phyloP scores from a whole-genome alignment of 2,113 vertebrate species.

The Tursiops truncatus region DNA sequence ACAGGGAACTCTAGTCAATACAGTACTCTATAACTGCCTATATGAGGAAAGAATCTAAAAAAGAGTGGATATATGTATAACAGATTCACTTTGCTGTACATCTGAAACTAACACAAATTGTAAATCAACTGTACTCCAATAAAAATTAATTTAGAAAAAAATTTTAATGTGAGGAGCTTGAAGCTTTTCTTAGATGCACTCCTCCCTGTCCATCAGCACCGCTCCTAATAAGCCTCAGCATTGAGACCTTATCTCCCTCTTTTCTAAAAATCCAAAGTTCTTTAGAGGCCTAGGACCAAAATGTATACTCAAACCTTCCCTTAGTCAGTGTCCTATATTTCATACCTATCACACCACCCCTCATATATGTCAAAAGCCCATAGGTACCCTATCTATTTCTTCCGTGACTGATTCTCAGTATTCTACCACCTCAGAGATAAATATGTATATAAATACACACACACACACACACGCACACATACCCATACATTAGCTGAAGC shows the following conservation, averaged over 20 bases:
- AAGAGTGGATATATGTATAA: not conserved
- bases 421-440: not conserved
- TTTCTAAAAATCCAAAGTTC: not conserved
- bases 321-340: not conserved
- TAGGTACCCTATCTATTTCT: not conserved
- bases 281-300: not conserved
- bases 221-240: not conserved
- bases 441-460: not conserved
- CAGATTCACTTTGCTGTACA: not conserved
- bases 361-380: not conserved
- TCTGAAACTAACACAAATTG: not conserved
- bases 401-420: not conserved
- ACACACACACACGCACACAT: not conserved
- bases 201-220: not conserved
- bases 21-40: not conserved
- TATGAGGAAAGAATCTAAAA: not conserved
- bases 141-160: not conserved
- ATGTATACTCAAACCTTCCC: not conserved
- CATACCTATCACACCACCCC: not conserved
- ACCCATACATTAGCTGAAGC: not conserved
- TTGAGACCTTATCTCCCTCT: not conserved
- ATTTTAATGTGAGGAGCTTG: not conserved
- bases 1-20: not conserved
- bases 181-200: not conserved
- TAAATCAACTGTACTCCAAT: not conserved